Evolutionary conservation across 2,888 invertebrate genomes (phyloP), one percentile per base, ranked within the genome.

Genomic region (Mechanitis messenoides): DNA sequence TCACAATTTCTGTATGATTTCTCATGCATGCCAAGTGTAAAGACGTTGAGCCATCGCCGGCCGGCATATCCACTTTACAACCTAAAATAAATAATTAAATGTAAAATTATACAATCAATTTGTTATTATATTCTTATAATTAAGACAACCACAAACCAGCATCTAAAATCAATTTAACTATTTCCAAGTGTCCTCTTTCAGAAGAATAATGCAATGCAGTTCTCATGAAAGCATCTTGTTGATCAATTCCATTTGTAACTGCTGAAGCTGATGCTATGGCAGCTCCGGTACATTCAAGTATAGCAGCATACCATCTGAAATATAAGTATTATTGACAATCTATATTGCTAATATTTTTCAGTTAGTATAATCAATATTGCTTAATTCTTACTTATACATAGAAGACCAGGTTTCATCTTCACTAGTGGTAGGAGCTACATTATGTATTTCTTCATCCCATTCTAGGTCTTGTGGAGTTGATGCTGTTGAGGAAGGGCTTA

Each of bases 131-230:
- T 31, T n/a, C 11, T 35, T 11, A 2, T 33, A 35, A 54, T 35
- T 54, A 35, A 53, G 12, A 5, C 45, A 12, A n/a, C 45, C 53
- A 31, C 35, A 84, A 90, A 88, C 93, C 93, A 76, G 93, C 91
- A 74, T 92, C 88, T 62, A 93, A 73, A 57, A 94, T 84, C 64
- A 93, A 84, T 59, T 91, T 86, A 0, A 93, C 91, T 75, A 93
- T 92, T 57, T 91, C 92, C 56, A 86, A 73, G 76, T 93, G 92
- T 0, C 94, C 94, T 71, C 92, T 91, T 66, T 93, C 92, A 12
- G 93, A 92, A 33, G 95, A 94, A 87, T 95, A 95, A 79, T 95
- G 95, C 60, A 95, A 79, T 0, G 95, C 94, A 63, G 93, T 93
- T 71, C 92, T 91, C 69, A 92, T 92, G 72, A 91, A 92, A 6